These are phyloP conservation scores for Mellivora capensis DNA, from an alignment of 2,113 vertebrate species.

Conservation along the genomic window DNA sequence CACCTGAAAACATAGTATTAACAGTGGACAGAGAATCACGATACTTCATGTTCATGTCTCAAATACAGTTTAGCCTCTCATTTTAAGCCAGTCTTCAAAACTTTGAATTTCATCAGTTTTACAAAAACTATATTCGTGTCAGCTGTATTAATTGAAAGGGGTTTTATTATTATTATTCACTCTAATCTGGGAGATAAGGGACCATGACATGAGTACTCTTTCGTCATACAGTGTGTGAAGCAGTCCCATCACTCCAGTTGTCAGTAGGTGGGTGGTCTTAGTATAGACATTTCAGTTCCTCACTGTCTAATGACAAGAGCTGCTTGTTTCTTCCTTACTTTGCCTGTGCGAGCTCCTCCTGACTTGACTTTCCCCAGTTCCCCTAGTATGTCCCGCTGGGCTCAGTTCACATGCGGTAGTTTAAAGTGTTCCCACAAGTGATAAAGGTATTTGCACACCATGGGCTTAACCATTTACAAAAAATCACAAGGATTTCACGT, in stretches of 20 bases:
- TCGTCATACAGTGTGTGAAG: background rate
- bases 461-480: background rate
- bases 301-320: background rate
- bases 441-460: background rate
- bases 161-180: background rate
- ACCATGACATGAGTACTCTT: background rate
- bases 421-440: background rate
- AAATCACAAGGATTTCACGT: background rate
- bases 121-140: background rate
- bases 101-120: background rate
- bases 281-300: background rate
- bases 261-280: background rate
- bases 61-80: background rate
- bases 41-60: background rate
- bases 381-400: background rate
- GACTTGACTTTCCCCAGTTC: background rate
- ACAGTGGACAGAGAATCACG: background rate
- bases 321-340: background rate
- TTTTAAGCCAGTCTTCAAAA: background rate
- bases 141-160: background rate
- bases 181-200: background rate
- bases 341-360: background rate
- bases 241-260: background rate
- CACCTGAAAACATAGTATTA: background rate
- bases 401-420: background rate